phyloP scores from a whole-genome alignment of 2,888 invertebrate genomes.

The Phengaris arion region DNA sequence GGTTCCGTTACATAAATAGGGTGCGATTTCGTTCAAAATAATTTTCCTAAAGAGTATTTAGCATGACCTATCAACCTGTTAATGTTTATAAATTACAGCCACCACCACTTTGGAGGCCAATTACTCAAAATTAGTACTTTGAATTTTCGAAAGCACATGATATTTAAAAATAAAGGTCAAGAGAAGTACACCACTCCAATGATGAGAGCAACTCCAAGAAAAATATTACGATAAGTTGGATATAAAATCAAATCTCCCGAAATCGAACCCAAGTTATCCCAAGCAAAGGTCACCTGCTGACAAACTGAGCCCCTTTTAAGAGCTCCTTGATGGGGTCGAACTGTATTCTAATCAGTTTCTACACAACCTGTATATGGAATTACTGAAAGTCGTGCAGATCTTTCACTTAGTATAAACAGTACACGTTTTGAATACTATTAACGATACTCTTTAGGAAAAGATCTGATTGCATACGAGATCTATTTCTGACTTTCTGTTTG shows the following conservation, averaged over 20 bases:
- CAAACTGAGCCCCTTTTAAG: conserved; percentile 6
- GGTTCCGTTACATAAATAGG: too few relatives aligned
- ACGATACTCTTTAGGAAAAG: conserved; percentile 31
- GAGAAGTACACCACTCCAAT: neutral
- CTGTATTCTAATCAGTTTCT: neutral
- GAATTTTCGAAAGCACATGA: too few relatives aligned
- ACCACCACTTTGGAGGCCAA: too few relatives aligned
- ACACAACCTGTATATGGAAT: conserved; percentile 54
- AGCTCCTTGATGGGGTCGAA: neutral
- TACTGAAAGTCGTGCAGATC: conserved; percentile 70
- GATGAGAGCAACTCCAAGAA: neutral
- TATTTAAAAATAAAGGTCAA: too few relatives aligned
- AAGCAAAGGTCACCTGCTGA: conserved; percentile 7
- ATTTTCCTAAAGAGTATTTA: too few relatives aligned
- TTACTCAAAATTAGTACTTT: too few relatives aligned
- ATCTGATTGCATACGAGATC: conserved; percentile 31
- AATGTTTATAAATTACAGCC: too few relatives aligned
- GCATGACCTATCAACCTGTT: too few relatives aligned
- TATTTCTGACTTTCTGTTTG: conserved; percentile 9
- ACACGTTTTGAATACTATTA: conserved; percentile 67
- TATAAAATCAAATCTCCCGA: conserved; percentile 1
- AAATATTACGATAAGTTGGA: neutral
- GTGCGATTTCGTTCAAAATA: too few relatives aligned
- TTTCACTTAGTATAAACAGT: conserved; percentile 71
- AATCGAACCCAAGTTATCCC: conserved; percentile 5